Base-by-base conservation (phyloP, 2,888 invertebrate genomes). In the Elysia crispata region DNA sequence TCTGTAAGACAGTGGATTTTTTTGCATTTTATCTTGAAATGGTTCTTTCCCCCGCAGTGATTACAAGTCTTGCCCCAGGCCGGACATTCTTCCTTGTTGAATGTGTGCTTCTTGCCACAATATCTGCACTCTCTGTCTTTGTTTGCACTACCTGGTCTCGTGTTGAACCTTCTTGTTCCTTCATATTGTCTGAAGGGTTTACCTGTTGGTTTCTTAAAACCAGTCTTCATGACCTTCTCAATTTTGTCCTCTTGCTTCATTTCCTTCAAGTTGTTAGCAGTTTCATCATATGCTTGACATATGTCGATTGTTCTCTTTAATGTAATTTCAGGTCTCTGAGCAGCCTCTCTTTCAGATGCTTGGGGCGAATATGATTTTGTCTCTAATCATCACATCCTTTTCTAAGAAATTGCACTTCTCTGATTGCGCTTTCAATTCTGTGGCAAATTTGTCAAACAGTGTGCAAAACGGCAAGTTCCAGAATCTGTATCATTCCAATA, bases 261-360 rank as follows among this genome's bases (percentile, higher is more conserved):
- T 15, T 60, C 18, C 13, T 20, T 3, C 31, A 31, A 3, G 25
- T 30, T 1, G 5, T 23, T 73, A 54, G 25, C 25, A 5, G 73
- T 28, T 20, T 50, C 13, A 13, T 73, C 30, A 28, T 28, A 73
- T 25, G 73, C 50, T 28, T 57, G 57, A 54, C 54, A 50, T 11
- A 73, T 73, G 3, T 73, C 50, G 28, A 73, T 73, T 25, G 73
- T 20, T 28, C 50, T 73, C 11, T 30, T 54, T 3, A 73, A 60
- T 8, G 60, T 60, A 5, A 60, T 8, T 23, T 3, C 60, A 60
- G 60, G 5, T 3, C 60, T 60, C 60, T 3, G 6, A 60, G 23
- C 60, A 60, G 15, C 15, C 15, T 60, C 15, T 60, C 60, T 23
- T 60, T 60, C n/a, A 60, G 5, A 15, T 8, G 6, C 23, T 60